Conservation (phyloP, 92 coral and sea anemone genomes). For the Epizoanthus illoricatus region DNA sequence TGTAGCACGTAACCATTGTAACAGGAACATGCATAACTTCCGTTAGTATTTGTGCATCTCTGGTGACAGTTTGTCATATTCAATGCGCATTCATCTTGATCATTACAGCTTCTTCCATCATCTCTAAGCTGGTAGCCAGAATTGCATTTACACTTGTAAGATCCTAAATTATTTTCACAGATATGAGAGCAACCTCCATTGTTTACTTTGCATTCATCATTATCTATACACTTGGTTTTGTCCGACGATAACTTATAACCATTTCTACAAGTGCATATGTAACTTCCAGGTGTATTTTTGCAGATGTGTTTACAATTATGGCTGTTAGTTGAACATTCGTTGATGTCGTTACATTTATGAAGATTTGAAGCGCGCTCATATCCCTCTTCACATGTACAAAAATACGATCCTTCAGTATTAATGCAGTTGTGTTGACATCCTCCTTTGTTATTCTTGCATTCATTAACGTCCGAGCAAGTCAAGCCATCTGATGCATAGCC, state of each 20-base stretch:
- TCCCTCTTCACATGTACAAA: conserved; percentile 33
- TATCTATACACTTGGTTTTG: conserved; percentile 44
- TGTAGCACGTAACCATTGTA: conserved; percentile 44
- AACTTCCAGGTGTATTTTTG: conserved; percentile 47
- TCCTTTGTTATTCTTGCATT: conserved; percentile 16
- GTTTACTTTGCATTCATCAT: conserved; percentile 18
- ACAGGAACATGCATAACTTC: conserved; percentile 48
- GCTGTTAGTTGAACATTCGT: conserved; percentile 13
- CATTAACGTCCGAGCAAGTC: conserved; percentile 29
- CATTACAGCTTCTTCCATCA: conserved; percentile 15
- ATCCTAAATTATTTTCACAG: conserved; percentile 19
- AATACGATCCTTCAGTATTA: conserved; percentile 15
- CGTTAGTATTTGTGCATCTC: conserved; percentile 47
- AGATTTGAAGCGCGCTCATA: not conserved
- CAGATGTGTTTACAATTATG: conserved; percentile 21
- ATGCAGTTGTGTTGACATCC: conserved; percentile 21
- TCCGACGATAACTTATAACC: conserved; percentile 48
- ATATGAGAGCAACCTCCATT: conserved; percentile 12
- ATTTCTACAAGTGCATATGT: conserved; percentile 32
- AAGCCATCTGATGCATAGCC: conserved; percentile 35
- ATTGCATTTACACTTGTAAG: not conserved
- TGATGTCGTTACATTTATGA: conserved; percentile 18
- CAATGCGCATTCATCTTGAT: conserved; percentile 39
- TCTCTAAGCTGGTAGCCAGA: conserved; percentile 1
- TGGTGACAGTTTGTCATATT: conserved; percentile 29